phyloP scores from a whole-genome alignment of 2,797 vertebrate genomes.

The Antennarius maculatus region DNA sequence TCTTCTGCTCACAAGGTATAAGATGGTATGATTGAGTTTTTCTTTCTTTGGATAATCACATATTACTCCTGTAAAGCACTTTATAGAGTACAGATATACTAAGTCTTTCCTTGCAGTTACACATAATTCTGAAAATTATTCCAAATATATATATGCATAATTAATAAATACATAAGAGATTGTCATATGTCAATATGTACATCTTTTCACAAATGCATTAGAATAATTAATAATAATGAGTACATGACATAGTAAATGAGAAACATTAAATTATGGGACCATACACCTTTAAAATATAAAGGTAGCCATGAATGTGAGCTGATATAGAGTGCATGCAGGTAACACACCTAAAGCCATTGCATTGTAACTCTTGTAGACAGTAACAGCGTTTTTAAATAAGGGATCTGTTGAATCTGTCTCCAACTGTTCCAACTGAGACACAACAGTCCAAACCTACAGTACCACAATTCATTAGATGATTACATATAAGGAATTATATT shows the following conservation, averaged over 20 bases:
- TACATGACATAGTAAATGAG: conserved; percentile 2
- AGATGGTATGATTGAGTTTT: conserved; percentile 46
- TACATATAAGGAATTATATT: neutral
- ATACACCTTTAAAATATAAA: conserved; percentile 19
- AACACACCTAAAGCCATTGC: neutral
- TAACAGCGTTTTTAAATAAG: conserved; percentile 1
- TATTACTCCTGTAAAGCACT: conserved; percentile 31
- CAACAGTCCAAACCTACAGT: conserved; percentile 18
- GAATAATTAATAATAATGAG: neutral
- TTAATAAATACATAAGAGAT: conserved; percentile 1
- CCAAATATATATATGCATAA: conserved; percentile 13
- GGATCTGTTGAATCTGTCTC: neutral
- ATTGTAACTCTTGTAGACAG: neutral
- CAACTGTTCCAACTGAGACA: conserved; percentile 21
- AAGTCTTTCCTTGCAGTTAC: conserved; percentile 11
- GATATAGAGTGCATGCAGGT: conserved; percentile 14
- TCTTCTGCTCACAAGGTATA: conserved; percentile 81
- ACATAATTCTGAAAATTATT: conserved; percentile 4
- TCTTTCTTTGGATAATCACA: conserved; percentile 47
- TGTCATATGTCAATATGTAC: neutral
- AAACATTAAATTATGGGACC: neutral
- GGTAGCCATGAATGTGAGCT: neutral
- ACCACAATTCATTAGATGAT: neutral
- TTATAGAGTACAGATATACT: conserved; percentile 22
- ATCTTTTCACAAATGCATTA: neutral